Conservation (phyloP, 1,140 invertebrate species). For the Pantala flavescens region DNA sequence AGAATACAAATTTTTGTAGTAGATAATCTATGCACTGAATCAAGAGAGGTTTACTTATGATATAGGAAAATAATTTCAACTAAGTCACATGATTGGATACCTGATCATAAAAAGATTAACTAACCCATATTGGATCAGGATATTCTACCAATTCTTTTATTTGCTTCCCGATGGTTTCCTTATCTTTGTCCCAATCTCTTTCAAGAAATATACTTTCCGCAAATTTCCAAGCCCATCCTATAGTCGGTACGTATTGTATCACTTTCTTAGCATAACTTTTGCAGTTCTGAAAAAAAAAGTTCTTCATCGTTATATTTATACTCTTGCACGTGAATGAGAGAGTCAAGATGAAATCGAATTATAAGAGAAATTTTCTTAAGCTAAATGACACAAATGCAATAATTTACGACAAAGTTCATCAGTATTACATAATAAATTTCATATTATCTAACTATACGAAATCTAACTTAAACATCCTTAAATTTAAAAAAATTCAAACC, state of each 20-base stretch:
- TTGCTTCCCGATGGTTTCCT: slow-evolving; percentile 65
- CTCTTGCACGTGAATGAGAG: no score
- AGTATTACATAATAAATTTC: no score
- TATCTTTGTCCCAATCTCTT: slow-evolving; percentile 83
- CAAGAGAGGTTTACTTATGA: no score
- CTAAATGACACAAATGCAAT: neutral
- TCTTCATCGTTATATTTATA: neutral
- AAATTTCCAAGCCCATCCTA: slow-evolving; percentile 93
- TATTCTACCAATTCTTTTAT: slow-evolving; percentile 73
- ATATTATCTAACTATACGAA: no score
- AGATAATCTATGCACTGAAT: no score
- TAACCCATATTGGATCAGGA: slow-evolving; percentile 78
- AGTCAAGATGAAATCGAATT: neutral
- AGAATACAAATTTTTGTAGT: no score
- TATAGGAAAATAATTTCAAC: no score
- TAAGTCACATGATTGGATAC: no score
- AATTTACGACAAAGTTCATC: no score
- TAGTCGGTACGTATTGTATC: slow-evolving; percentile 80
- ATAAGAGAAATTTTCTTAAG: slow-evolving; percentile 9
- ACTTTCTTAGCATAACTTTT: slow-evolving; percentile 92
- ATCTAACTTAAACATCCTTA: no score
- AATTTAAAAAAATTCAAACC: slow-evolving; percentile 41
- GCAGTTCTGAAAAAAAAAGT: slow-evolving; percentile 58
- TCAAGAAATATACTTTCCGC: slow-evolving; percentile 87
- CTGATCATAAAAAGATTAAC: slow-evolving; percentile 23